phyloP scores from a whole-genome alignment of 1,140 invertebrate species.

The Eupeodes corollae region DNA sequence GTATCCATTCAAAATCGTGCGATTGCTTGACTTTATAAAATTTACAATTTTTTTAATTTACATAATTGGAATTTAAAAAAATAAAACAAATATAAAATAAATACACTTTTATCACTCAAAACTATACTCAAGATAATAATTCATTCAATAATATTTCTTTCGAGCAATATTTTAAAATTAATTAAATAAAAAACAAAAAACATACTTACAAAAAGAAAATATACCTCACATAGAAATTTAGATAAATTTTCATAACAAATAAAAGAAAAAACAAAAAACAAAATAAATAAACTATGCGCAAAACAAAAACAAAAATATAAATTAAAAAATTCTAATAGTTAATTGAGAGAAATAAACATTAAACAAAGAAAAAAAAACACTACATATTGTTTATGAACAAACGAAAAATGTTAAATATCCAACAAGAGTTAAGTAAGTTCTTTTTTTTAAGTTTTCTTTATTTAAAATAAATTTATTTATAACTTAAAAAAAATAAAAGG shows the following conservation, averaged over 20 bases:
- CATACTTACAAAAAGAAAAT: slow-evolving; percentile 2
- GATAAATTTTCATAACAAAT: neutral
- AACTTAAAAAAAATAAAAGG: no score
- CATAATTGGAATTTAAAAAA: no score
- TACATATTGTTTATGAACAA: slow-evolving; percentile 3
- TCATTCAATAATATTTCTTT: no score
- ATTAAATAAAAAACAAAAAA: neutral
- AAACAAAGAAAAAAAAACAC: neutral
- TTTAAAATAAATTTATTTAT: no score
- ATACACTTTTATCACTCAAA: no score
- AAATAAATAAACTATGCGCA: slow-evolving; percentile 3
- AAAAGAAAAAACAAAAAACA: neutral
- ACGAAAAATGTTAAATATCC: neutral
- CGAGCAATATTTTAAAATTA: neutral
- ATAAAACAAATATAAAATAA: no score
- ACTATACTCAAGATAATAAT: no score
- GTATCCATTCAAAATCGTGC: neutral
- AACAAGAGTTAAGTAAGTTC: neutral
- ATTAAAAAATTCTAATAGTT: neutral
- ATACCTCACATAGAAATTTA: slow-evolving; percentile 4
- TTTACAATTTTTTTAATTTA: no score
- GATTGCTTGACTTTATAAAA: slow-evolving; percentile 2
- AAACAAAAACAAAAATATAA: neutral
- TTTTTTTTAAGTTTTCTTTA: no score
- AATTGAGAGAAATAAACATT: neutral